Percentiles rank a stretch among this genome's conserved stretches.
These are phyloP conservation scores for Dendropsophus ebraccatus DNA, from an alignment of 2,113 vertebrate genomes.

Conservation along the genomic window DNA sequence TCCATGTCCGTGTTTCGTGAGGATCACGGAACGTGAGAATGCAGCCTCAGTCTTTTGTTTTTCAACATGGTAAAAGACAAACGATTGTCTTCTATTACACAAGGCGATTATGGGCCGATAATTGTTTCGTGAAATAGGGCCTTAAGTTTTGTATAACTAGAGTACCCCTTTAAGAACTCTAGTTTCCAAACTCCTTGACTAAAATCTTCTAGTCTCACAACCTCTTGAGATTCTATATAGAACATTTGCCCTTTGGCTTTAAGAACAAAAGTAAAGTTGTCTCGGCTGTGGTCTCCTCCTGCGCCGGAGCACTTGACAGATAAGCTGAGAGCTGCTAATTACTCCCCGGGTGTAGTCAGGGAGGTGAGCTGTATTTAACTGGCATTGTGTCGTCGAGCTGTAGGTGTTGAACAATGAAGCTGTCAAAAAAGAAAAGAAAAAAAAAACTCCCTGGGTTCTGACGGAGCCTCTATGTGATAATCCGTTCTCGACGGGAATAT, in stretches of 20 bases:
- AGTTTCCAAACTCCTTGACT: background rate
- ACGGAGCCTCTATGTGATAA: constrained; percentile 24
- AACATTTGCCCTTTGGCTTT: background rate
- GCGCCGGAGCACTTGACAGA: constrained; percentile 34
- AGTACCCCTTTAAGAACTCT: background rate
- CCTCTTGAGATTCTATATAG: background rate
- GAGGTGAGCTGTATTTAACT: constrained; percentile 39
- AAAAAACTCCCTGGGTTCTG: constrained; percentile 33
- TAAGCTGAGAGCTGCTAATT: constrained; percentile 49
- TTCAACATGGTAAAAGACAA: no score
- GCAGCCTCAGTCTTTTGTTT: no score
- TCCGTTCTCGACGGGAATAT: background rate
- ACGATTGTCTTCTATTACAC: no score
- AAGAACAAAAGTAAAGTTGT: constrained; percentile 29
- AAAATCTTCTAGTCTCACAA: background rate
- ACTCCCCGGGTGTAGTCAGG: constrained; percentile 40
- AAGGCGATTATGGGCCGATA: no score
- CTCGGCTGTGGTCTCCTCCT: constrained; percentile 13
- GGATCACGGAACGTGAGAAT: no score
- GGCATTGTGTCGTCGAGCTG: constrained; percentile 20
- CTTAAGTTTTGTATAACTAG: background rate
- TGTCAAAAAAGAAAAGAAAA: constrained; percentile 42
- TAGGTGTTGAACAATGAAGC: constrained; percentile 38
- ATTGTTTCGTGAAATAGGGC: no score
- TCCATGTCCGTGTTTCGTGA: no score